Conservation (phyloP, 1,140 invertebrate genomes). For the Cydia fagiglandana region DNA sequence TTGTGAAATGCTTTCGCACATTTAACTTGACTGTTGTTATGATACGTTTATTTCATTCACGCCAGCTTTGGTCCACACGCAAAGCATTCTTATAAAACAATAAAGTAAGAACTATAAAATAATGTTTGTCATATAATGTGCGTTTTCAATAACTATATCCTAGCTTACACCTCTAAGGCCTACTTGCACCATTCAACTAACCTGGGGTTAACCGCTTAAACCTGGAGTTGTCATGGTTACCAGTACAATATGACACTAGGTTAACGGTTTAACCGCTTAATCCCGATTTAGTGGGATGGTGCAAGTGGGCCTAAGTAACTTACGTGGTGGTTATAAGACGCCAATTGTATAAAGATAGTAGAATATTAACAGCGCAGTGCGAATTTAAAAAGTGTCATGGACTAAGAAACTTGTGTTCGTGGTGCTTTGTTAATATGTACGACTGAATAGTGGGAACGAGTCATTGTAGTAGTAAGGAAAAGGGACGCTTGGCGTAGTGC, state of each 20-base stretch:
- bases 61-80: too few species aligned
- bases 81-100: too few species aligned
- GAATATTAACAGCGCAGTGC: slow-evolving; percentile 3
- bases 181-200: too few species aligned
- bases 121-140: background rate
- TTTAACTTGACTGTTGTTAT: too few species aligned
- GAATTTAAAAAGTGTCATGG: background rate
- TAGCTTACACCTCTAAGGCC: background rate
- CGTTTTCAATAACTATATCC: background rate
- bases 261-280: too few species aligned
- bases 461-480: slow-evolving; percentile 7
- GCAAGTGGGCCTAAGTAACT: too few species aligned
- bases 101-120: background rate
- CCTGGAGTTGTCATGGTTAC: too few species aligned
- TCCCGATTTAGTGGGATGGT: too few species aligned
- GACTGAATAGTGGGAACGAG: background rate
- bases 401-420: background rate
- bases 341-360: slow-evolving; percentile 12
- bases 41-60: too few species aligned
- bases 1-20: too few species aligned
- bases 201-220: too few species aligned
- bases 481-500: background rate
- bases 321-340: background rate
- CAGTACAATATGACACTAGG: too few species aligned
- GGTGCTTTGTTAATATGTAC: background rate